These are phyloP conservation scores for Acanthosoma haemorrhoidale DNA, from an alignment of 2,888 invertebrate species.

Conservation along the genomic window DNA sequence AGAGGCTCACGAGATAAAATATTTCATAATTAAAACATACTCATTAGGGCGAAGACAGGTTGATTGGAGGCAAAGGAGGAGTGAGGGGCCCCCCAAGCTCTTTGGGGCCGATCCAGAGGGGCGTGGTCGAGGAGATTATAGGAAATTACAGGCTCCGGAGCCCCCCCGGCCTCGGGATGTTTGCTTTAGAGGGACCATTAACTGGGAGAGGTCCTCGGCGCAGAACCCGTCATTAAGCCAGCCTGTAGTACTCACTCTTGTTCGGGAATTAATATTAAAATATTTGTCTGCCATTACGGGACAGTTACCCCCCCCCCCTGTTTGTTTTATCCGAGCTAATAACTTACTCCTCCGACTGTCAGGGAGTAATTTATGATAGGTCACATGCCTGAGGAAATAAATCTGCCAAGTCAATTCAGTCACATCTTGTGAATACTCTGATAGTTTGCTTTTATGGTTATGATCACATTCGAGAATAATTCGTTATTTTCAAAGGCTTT, in stretches of 20 bases:
- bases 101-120: background rate
- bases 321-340: too few relatives aligned
- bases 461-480: too few relatives aligned
- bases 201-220: background rate
- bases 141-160: constrained; percentile 15
- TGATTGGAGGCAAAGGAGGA: constrained; percentile 24
- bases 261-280: constrained; percentile 24
- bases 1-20: background rate
- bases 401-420: too few relatives aligned
- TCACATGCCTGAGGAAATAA: too few relatives aligned
- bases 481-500: too few relatives aligned
- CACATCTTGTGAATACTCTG: too few relatives aligned
- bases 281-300: constrained; percentile 4
- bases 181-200: constrained; percentile 12
- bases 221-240: background rate
- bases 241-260: background rate
- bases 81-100: constrained; percentile 20
- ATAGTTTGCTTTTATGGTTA: too few relatives aligned
- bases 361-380: too few relatives aligned
- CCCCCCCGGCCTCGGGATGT: background rate
- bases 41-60: constrained; percentile 27
- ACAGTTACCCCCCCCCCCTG: too few relatives aligned
- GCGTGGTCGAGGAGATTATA: constrained; percentile 19
- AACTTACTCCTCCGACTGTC: too few relatives aligned
- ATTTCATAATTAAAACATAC: constrained; percentile 29